These are phyloP conservation scores for Disparrhopalites patrizii DNA, from an alignment of 2,888 invertebrate species.

Conservation along the genomic window DNA sequence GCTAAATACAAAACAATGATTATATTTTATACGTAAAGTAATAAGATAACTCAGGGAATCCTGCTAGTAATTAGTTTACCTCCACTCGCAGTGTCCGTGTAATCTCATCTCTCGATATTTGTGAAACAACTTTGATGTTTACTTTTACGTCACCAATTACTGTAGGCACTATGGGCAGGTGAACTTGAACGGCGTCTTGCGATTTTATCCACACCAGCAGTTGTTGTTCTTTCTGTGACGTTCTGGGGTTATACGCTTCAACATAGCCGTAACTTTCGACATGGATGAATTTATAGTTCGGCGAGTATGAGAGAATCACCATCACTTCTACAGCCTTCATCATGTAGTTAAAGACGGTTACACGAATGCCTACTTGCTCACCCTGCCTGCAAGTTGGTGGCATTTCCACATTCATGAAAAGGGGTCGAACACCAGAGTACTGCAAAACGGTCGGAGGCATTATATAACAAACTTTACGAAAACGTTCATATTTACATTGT, in stretches of 20 bases:
- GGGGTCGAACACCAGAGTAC: constrained; percentile 85
- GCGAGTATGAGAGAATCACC: constrained; percentile 77
- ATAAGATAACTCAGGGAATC: too few relatives aligned
- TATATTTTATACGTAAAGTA: too few relatives aligned
- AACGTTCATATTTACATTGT: background rate
- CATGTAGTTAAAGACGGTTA: constrained; percentile 93
- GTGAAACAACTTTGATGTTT: constrained; percentile 69
- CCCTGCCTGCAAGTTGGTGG: constrained; percentile 78
- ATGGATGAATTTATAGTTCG: constrained; percentile 85
- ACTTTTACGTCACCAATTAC: constrained; percentile 68
- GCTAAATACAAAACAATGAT: constrained; percentile 54
- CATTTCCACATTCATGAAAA: constrained; percentile 93
- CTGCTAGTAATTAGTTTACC: constrained; percentile 40
- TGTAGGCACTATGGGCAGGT: constrained; percentile 84
- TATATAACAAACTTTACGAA: background rate
- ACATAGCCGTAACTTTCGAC: constrained; percentile 75
- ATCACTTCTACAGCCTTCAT: constrained; percentile 75
- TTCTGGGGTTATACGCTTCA: constrained; percentile 82
- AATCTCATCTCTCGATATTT: constrained; percentile 69
- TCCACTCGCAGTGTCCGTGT: constrained; percentile 66
- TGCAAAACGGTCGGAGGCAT: constrained; percentile 52
- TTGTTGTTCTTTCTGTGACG: constrained; percentile 89
- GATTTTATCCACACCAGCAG: constrained; percentile 81
- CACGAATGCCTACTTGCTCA: constrained; percentile 88
- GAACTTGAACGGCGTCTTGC: constrained; percentile 75